Conservation (phyloP, 2,888 invertebrate genomes). For the Tigriopus californicus region DNA sequence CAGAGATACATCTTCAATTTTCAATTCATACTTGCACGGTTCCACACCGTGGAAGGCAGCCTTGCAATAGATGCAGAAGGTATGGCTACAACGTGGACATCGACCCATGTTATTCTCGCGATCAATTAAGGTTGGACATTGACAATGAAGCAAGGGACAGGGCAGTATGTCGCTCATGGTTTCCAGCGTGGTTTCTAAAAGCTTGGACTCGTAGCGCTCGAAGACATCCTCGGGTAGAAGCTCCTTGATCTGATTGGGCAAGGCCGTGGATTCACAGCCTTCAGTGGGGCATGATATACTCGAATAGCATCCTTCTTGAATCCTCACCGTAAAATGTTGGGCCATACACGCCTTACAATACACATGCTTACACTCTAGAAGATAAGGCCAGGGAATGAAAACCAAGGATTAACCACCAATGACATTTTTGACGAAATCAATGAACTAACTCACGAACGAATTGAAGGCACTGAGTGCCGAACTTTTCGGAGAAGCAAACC, state of each 20-base stretch:
- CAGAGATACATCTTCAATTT: too few relatives aligned
- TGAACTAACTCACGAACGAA: not conserved
- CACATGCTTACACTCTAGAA: not conserved
- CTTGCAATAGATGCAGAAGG: conserved; percentile 1
- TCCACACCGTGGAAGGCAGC: not conserved
- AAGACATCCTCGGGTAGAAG: conserved; percentile 2
- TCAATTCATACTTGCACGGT: conserved; percentile 5
- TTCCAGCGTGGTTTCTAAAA: not conserved
- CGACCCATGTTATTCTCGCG: not conserved
- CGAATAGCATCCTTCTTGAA: not conserved
- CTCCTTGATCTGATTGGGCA: conserved; percentile 7
- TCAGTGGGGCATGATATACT: not conserved
- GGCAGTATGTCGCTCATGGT: conserved; percentile 1
- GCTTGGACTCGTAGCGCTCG: not conserved
- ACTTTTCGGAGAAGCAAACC: conserved; percentile 3
- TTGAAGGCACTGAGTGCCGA: not conserved
- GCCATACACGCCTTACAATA: conserved; percentile 5
- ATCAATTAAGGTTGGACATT: conserved; percentile 3
- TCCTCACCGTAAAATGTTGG: not conserved
- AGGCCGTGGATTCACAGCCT: not conserved
- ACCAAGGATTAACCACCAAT: too few relatives aligned
- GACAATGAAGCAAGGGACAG: conserved; percentile 3
- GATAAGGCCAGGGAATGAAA: not conserved
- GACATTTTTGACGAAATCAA: not conserved
- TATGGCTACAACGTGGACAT: not conserved